Base-by-base conservation (phyloP, 2,113 vertebrate genomes). In the Psettodes erumei region DNA sequence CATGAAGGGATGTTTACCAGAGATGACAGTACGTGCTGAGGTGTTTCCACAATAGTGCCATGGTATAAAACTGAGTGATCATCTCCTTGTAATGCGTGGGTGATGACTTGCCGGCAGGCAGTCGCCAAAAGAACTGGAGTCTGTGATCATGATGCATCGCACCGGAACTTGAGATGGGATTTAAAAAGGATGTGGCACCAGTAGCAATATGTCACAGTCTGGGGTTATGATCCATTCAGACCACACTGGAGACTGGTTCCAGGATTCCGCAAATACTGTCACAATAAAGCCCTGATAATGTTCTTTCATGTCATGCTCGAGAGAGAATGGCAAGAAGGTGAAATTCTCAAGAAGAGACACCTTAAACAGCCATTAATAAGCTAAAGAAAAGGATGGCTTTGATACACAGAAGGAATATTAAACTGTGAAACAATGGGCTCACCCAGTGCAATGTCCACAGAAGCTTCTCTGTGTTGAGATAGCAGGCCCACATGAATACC, bases 81-180 rank as follows among this genome's bases (percentile, higher is more conserved):
- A 70, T 75, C 69, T 56, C 65, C 71, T 65, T 68, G 73, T 86
- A 66, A 78, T 77, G 81, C 73, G 82, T 79, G 74, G 71, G 79
- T 27, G 75, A 67, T 21, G 8, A 73, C 66, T 82, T 79, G 60
- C 67, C 32, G 54, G 82, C 75, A 77, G 75, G 23, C 79, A 77
- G 70, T 82, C 77, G 84, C 79, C 79, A 85, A 76, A 86, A 75
- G 58, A 81, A 62, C 69, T 55, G 48, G 33, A 77, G 79, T 71
- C 69, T 74, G 50, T 65, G 64, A 82, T 61, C 15, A 73, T 81
- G 86, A 93, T 84, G 79, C 82, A 87, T 85, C 43, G 55, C 69
- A 64, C 65, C 75, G 35, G 25, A 60, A 51, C 68, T 38, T 69
- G 66, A 87, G 66, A 66, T 7, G 62, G 47, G 81, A 81, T 72